Evolutionary conservation across 2,113 vertebrate species (phyloP).

Genomic region (Anolis carolinensis): DNA sequence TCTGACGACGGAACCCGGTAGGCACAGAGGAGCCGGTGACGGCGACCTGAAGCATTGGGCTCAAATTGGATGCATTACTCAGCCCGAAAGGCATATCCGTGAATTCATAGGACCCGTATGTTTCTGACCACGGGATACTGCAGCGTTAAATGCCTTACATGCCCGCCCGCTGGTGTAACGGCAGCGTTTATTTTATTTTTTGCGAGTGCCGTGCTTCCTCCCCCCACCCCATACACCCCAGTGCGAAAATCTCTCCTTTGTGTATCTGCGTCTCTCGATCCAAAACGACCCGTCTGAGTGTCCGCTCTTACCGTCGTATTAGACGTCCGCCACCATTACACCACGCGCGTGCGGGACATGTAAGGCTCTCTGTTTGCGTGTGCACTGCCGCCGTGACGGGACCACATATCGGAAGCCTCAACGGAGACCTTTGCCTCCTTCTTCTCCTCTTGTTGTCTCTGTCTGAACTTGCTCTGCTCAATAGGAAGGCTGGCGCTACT

Average conservation of each 20-base stretch:
- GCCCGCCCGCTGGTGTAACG: constrained; percentile 89
- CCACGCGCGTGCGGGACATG: constrained; percentile 86
- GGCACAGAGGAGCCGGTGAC: not conserved
- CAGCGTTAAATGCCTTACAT: constrained; percentile 79
- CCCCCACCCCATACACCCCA: too few relatives aligned
- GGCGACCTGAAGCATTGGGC: too few relatives aligned
- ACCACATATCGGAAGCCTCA: too few relatives aligned
- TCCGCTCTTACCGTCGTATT: too few relatives aligned
- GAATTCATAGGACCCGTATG: too few relatives aligned
- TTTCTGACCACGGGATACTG: constrained; percentile 51
- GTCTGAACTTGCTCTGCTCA: constrained; percentile 34
- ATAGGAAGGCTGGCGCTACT: constrained; percentile 86
- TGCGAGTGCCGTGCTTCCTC: too few relatives aligned
- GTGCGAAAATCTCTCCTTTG: too few relatives aligned
- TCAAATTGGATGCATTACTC: not conserved
- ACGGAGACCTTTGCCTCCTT: constrained; percentile 78
- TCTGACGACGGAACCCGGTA: constrained; percentile 42
- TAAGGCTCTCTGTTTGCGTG: constrained; percentile 77
- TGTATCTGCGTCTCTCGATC: too few relatives aligned
- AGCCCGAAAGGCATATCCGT: too few relatives aligned
- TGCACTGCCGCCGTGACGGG: constrained; percentile 54
- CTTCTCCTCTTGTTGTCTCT: not conserved
- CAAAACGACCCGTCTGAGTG: too few relatives aligned
- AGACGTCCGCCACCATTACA: constrained; percentile 79
- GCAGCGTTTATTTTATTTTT: not conserved